Base-by-base conservation (phyloP, 2,888 invertebrate genomes). In the Terebella lapidaria region DNA sequence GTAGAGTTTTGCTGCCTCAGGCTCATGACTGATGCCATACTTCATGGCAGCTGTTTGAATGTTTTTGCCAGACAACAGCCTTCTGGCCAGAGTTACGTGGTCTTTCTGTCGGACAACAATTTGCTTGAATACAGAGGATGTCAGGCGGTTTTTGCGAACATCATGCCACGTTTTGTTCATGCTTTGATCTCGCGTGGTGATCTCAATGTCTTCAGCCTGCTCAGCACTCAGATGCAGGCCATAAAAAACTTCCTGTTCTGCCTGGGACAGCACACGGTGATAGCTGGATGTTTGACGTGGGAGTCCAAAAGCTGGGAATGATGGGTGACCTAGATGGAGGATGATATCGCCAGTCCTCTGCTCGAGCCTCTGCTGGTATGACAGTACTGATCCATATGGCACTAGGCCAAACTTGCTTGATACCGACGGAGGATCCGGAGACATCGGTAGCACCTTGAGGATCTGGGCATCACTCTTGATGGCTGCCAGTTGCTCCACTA, bases 391-490 rank as follows among this genome's bases (percentile, higher is more conserved):
- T 49, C 49, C 49, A 15, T 20, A 20, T 18, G 49, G 49, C 18
- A 49, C 49, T 18, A 22, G 20, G 15, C 49, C 49, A 49, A 18
- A 49, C 20, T 49, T 49, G 15, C 15, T 18, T 15, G 10, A 5
- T 15, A 5, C 5, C 18, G 22, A 18, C 10, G 22, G 18, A 20
- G 20, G 10, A 49, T 49, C 22, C 49, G 15, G 5, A 49, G 15
- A 5, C 5, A 5, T 15, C 20, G 49, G 49, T 22, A 49, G 22
- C 10, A 18, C 5, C 22, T 20, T 49, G 10, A 49, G 22, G 20
- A 49, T 49, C 22, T 49, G 49, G 20, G 49, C 49, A 49, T 49
- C 49, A 49, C 49, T 49, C 18, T 20, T 20, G 22, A 49, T 49
- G 5, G 15, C 22, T 18, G 10, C 20, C 5, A 49, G 22, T 5